These are phyloP conservation scores for Catocala nupta DNA, from an alignment of 2,888 invertebrate species.

Conservation along the genomic window DNA sequence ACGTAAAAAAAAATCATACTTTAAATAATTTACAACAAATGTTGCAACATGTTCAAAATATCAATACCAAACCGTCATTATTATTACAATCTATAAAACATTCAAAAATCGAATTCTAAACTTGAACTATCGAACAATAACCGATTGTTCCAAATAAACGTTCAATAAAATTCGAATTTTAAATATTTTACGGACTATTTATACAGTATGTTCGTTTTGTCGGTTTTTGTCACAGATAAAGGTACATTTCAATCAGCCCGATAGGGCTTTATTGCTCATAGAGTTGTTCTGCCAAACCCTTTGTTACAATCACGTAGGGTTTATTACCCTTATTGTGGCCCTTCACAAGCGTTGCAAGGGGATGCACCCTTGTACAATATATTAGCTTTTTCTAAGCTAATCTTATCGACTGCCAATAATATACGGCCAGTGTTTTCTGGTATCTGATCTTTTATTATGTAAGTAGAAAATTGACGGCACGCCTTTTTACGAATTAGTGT, in stretches of 20 bases:
- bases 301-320: constrained; percentile 78
- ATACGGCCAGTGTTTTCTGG: constrained; percentile 35
- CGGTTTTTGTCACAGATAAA: constrained; percentile 62
- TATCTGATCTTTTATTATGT: constrained; percentile 40
- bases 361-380: constrained; percentile 60
- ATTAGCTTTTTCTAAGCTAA: constrained; percentile 49
- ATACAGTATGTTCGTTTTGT: constrained; percentile 58
- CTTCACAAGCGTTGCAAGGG: constrained; percentile 55
- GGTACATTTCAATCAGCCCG: constrained; percentile 72
- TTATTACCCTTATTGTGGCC: constrained; percentile 34
- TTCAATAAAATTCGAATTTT: constrained; percentile 22
- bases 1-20: too few species aligned
- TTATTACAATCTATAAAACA: not conserved
- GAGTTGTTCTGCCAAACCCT: constrained; percentile 69
- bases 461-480: constrained; percentile 35
- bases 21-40: constrained; percentile 1
- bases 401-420: constrained; percentile 56
- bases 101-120: not conserved
- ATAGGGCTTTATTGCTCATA: constrained; percentile 66
- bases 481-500: not conserved
- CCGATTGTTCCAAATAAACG: not conserved
- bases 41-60: not conserved
- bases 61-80: not conserved
- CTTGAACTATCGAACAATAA: constrained; percentile 1
- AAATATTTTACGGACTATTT: constrained; percentile 16